phyloP scores from a whole-genome alignment of 2,888 invertebrate species.

The Carpatolechia fugitivella region DNA sequence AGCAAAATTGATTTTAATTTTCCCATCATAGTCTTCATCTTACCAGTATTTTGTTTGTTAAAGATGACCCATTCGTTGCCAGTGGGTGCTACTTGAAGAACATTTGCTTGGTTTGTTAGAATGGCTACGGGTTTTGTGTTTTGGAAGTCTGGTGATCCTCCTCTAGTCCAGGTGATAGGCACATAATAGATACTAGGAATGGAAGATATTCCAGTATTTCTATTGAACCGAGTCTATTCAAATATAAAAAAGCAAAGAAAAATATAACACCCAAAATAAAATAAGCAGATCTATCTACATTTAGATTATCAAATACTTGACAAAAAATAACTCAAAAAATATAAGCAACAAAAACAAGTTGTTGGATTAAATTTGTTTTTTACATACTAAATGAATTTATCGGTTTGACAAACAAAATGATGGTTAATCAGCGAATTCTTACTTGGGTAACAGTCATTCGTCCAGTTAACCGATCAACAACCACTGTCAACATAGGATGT shows the following conservation, averaged over 20 bases:
- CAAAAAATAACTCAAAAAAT: background rate
- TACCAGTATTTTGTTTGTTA: slow-evolving; percentile 81
- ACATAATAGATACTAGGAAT: slow-evolving; percentile 51
- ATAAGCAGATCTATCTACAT: no score
- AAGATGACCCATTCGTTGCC: slow-evolving; percentile 80
- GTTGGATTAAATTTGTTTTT: no score
- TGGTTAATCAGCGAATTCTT: slow-evolving; percentile 13
- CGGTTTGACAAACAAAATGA: no score
- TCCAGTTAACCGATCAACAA: slow-evolving; percentile 56
- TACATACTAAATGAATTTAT: no score
- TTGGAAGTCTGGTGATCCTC: slow-evolving; percentile 53
- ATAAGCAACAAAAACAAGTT: background rate
- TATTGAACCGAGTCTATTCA: slow-evolving; percentile 58
- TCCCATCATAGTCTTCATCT: slow-evolving; percentile 22
- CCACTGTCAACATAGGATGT: slow-evolving; percentile 79
- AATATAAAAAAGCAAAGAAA: background rate
- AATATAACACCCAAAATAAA: background rate
- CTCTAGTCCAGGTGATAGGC: slow-evolving; percentile 69
- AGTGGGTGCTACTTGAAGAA: slow-evolving; percentile 44
- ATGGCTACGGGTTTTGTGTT: slow-evolving; percentile 59
- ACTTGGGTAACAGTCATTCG: slow-evolving; percentile 63
- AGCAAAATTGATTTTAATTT: background rate
- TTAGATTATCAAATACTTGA: no score
- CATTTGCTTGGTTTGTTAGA: slow-evolving; percentile 34
- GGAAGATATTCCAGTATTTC: slow-evolving; percentile 42